phyloP scores from a whole-genome alignment of 2,113 vertebrate species.

The Platysteira castanea region DNA sequence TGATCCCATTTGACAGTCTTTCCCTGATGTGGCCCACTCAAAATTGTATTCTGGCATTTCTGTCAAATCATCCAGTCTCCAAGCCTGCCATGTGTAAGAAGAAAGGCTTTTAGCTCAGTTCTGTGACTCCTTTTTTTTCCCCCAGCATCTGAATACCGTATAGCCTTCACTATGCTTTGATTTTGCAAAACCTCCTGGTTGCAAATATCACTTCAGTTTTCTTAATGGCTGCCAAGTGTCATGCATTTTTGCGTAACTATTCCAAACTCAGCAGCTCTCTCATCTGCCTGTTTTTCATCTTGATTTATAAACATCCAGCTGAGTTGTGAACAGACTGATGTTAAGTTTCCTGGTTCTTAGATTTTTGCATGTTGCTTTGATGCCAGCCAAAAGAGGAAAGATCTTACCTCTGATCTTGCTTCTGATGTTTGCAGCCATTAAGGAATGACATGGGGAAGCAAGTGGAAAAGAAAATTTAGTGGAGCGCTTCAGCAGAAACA shows the following conservation, averaged over 20 bases:
- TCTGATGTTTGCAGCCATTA: not conserved
- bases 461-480: not conserved
- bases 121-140: not conserved
- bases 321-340: not conserved
- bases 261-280: not conserved
- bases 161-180: not conserved
- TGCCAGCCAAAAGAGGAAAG: not conserved
- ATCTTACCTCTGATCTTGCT: not conserved
- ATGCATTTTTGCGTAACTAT: not conserved
- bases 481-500: not conserved
- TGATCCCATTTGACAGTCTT: not conserved
- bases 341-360: not conserved
- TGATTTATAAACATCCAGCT: not conserved
- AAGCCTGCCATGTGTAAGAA: not conserved
- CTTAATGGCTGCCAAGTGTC: not conserved
- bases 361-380: slow-evolving; percentile 14
- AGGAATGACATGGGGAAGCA: not conserved
- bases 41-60: not conserved
- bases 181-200: not conserved
- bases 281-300: not conserved
- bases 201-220: not conserved
- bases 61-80: not conserved
- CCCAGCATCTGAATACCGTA: not conserved
- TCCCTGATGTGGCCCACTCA: not conserved
- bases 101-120: not conserved